Conservation (phyloP, 1,140 invertebrate species). For the Teleogryllus occipitalis region DNA sequence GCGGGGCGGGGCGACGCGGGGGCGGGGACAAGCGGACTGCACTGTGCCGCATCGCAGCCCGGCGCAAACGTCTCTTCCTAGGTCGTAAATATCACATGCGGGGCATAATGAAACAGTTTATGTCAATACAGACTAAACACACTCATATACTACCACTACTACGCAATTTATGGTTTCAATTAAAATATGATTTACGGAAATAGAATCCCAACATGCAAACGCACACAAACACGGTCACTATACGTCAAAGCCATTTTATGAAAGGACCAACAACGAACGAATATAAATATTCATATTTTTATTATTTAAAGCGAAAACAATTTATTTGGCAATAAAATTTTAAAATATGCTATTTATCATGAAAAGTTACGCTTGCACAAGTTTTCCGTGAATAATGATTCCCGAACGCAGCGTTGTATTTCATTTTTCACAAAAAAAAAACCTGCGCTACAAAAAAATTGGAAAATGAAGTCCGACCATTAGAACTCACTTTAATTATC, state of each 20-base stretch:
- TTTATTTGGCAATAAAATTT: conserved; percentile 6
- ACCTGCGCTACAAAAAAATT: background rate
- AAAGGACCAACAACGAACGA: background rate
- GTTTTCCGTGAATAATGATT: conserved; percentile 5
- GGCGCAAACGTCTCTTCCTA: background rate
- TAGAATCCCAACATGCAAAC: background rate
- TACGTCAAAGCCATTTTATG: background rate
- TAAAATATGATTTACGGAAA: conserved; percentile 6
- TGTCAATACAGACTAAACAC: conserved; percentile 1
- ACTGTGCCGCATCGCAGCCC: too few species aligned
- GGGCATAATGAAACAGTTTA: conserved; percentile 1
- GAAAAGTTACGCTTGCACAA: background rate
- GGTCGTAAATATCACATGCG: background rate
- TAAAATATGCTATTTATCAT: background rate
- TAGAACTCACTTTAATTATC: conserved; percentile 1
- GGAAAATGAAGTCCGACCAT: conserved; percentile 3
- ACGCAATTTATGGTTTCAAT: conserved; percentile 1
- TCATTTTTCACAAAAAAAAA: background rate
- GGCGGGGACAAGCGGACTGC: too few species aligned
- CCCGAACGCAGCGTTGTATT: background rate
- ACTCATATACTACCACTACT: background rate
- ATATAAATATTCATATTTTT: conserved; percentile 6
- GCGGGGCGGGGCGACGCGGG: too few species aligned
- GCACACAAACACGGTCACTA: background rate
- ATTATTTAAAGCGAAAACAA: conserved; percentile 1